These are phyloP conservation scores for Noctua comes DNA, from an alignment of 2,888 invertebrate genomes.

Conservation along the genomic window DNA sequence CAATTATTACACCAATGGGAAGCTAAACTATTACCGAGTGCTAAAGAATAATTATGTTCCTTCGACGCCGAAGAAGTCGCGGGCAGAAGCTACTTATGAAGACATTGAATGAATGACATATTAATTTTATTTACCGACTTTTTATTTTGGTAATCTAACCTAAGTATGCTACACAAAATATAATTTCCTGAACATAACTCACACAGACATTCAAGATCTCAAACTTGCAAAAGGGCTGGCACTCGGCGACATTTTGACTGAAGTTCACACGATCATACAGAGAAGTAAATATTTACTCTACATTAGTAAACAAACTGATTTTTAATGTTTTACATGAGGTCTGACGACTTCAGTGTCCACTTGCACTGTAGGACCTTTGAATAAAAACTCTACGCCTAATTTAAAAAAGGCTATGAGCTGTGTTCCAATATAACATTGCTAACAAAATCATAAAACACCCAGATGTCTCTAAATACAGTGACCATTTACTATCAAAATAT, in stretches of 20 bases:
- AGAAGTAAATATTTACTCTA: slow-evolving; percentile 92
- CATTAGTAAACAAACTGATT: neutral
- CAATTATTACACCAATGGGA: neutral
- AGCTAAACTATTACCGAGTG: neutral
- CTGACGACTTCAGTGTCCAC: neutral
- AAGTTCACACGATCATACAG: slow-evolving; percentile 96
- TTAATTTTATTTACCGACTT: neutral
- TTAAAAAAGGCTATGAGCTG: neutral
- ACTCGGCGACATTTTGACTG: slow-evolving; percentile 97
- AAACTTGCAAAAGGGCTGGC: slow-evolving; percentile 97
- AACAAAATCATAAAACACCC: neutral
- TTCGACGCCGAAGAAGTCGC: neutral
- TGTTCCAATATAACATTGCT: neutral
- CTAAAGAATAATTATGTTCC: neutral
- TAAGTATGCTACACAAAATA: neutral
- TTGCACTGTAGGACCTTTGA: no score
- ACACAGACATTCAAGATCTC: slow-evolving; percentile 94
- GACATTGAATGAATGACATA: neutral
- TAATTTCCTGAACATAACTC: slow-evolving; percentile 50
- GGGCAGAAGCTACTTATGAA: neutral
- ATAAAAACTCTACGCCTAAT: neutral
- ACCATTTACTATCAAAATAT: neutral
- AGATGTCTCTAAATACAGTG: neutral
- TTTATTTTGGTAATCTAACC: neutral
- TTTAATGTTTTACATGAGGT: neutral